These are phyloP conservation scores for Dolichallabes microphthalmus DNA, from an alignment of 2,113 vertebrate genomes.

Conservation along the genomic window DNA sequence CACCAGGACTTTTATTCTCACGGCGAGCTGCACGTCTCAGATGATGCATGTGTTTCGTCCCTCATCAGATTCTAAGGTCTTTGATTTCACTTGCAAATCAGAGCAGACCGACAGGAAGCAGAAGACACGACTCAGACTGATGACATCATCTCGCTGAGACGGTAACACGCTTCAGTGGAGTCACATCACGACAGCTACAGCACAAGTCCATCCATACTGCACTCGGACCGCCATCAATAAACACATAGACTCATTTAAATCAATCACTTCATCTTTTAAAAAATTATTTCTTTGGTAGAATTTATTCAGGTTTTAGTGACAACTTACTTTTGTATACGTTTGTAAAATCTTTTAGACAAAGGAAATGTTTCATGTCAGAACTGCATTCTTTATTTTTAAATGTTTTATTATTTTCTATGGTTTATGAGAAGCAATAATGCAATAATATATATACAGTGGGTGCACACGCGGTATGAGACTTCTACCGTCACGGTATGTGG, in stretches of 20 bases:
- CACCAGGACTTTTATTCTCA: neutral
- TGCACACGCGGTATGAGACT: too few relatives aligned
- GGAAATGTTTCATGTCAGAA: too few relatives aligned
- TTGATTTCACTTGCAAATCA: neutral
- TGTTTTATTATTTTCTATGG: too few relatives aligned
- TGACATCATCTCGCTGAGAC: conserved; percentile 10
- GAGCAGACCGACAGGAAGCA: neutral
- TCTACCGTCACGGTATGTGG: too few relatives aligned
- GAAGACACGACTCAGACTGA: neutral
- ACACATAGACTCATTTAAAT: neutral
- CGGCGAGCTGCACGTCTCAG: neutral
- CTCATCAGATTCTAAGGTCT: too few relatives aligned
- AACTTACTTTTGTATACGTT: too few relatives aligned
- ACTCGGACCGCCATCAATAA: neutral
- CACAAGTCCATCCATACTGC: neutral
- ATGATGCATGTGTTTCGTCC: neutral
- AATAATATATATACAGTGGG: too few relatives aligned
- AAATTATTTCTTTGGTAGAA: too few relatives aligned
- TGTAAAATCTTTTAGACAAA: too few relatives aligned
- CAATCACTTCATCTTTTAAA: neutral
- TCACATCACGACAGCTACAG: neutral
- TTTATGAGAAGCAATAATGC: too few relatives aligned
- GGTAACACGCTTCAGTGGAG: neutral
- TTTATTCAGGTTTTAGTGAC: too few relatives aligned
- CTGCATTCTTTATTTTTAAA: too few relatives aligned